Conservation (phyloP, 2,113 vertebrate genomes). For the Macquaria australasica region DNA sequence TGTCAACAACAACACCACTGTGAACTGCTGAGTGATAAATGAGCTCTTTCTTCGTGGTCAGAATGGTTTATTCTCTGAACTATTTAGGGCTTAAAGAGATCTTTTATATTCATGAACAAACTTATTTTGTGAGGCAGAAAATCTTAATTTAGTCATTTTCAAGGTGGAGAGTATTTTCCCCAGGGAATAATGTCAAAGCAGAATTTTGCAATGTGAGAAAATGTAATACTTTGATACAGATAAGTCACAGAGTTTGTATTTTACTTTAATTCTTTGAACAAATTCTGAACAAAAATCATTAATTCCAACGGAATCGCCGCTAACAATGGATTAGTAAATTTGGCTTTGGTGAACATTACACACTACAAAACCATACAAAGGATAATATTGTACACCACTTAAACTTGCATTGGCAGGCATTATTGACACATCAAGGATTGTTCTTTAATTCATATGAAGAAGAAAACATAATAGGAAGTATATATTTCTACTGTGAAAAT, state of each 20-base stretch:
- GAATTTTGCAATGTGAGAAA: conserved; percentile 35
- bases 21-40: conserved; percentile 64
- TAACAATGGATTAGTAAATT: not conserved
- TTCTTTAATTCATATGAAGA: not conserved
- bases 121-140: conserved; percentile 60
- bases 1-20: conserved; percentile 72
- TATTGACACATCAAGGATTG: too few species aligned
- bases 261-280: not conserved
- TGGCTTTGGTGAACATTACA: not conserved
- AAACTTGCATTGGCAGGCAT: not conserved
- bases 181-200: conserved; percentile 50
- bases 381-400: not conserved
- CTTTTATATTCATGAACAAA: conserved; percentile 67
- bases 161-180: conserved; percentile 49
- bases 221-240: not conserved
- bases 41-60: conserved; percentile 67
- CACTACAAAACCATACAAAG: not conserved
- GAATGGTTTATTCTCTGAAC: conserved; percentile 44
- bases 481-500: not conserved
- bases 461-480: not conserved
- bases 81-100: conserved; percentile 60
- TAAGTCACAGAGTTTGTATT: not conserved
- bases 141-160: conserved; percentile 47
- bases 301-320: not conserved
- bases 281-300: not conserved